phyloP scores from a whole-genome alignment of 2,888 invertebrate genomes.

The Sericinus montela region DNA sequence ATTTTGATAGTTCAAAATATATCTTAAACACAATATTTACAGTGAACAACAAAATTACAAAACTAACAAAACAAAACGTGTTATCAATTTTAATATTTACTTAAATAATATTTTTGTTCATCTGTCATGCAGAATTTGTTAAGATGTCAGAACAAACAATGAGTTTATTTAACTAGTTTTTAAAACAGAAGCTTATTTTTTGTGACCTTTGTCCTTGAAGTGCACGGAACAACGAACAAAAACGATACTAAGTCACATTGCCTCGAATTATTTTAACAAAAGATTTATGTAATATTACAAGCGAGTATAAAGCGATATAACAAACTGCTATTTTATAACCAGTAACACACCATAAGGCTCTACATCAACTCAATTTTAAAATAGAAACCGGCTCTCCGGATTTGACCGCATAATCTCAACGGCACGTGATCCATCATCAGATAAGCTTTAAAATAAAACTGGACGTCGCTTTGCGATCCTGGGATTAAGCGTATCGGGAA shows the following conservation, averaged over 20 bases:
- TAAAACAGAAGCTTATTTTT: not conserved
- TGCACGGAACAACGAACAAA: slow-evolving; percentile 12
- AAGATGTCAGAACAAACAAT: not conserved
- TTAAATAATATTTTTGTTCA: slow-evolving; percentile 7
- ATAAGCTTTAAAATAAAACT: slow-evolving; percentile 19
- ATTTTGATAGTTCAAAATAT: too few species aligned
- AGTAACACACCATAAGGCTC: not conserved
- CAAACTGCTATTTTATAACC: slow-evolving; percentile 2
- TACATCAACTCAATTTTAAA: slow-evolving; percentile 8
- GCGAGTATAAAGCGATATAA: slow-evolving; percentile 7
- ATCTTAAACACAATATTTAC: too few species aligned
- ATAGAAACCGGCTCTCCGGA: slow-evolving; percentile 10
- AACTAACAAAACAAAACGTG: too few species aligned
- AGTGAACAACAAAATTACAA: too few species aligned
- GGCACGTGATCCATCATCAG: slow-evolving; percentile 20
- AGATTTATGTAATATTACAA: too few species aligned
- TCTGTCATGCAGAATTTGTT: slow-evolving; percentile 3
- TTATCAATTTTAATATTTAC: too few species aligned
- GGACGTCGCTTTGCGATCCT: slow-evolving; percentile 16
- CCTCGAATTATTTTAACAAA: not conserved
- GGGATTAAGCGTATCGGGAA: slow-evolving; percentile 18
- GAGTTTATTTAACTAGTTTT: not conserved
- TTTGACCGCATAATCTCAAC: slow-evolving; percentile 13
- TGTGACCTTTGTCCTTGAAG: slow-evolving; percentile 12
- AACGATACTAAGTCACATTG: not conserved